These are phyloP conservation scores for Tragelaphus buxtoni DNA, from an alignment of 2,113 vertebrate genomes.

Conservation along the genomic window DNA sequence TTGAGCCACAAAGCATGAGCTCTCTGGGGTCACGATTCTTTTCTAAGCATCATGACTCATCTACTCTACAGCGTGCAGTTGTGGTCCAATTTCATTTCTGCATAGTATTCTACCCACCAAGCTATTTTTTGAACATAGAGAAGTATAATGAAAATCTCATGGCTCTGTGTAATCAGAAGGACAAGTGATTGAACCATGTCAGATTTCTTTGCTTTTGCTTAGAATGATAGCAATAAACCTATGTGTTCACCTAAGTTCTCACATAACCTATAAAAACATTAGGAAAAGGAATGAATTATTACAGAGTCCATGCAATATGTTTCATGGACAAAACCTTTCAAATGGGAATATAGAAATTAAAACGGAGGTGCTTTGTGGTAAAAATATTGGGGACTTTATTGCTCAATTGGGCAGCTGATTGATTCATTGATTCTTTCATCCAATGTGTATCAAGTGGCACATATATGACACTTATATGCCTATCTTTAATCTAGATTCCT, in stretches of 20 bases:
- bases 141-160: neutral
- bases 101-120: neutral
- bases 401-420: rapidly evolving
- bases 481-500: neutral
- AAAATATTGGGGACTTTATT: neutral
- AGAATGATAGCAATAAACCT: neutral
- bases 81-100: neutral
- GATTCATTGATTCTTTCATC: neutral
- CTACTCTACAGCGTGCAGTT: neutral
- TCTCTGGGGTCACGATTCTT: neutral
- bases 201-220: neutral
- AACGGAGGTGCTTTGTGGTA: neutral
- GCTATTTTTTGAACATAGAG: neutral
- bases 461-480: neutral
- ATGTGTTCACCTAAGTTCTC: neutral
- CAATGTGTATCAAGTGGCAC: neutral
- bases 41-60: neutral
- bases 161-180: neutral
- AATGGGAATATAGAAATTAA: neutral
- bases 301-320: neutral
- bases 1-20: neutral
- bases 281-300: neutral
- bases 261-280: neutral
- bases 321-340: neutral
- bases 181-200: neutral